phyloP scores from a whole-genome alignment of 2,888 invertebrate species.

The Agrotis puta region DNA sequence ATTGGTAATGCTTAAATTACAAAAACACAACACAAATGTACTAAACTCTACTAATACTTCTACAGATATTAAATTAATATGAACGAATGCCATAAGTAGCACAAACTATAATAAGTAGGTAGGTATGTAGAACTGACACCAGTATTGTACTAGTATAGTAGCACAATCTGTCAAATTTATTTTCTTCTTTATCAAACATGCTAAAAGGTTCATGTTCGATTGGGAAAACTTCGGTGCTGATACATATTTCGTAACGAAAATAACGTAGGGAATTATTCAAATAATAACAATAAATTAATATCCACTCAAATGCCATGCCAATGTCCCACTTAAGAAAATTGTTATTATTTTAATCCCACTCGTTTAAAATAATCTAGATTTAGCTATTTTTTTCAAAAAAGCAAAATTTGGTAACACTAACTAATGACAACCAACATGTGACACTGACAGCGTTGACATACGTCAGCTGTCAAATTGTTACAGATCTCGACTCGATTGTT shows the following conservation, averaged over 20 bases:
- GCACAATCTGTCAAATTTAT: too few relatives aligned
- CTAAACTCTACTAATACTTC: background rate
- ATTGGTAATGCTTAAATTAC: too few relatives aligned
- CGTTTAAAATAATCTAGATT: background rate
- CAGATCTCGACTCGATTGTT: background rate
- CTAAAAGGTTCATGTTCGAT: too few relatives aligned
- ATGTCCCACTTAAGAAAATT: background rate
- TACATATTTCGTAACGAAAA: background rate
- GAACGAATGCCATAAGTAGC: background rate
- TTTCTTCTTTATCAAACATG: too few relatives aligned
- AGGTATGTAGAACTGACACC: too few relatives aligned
- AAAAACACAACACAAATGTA: background rate
- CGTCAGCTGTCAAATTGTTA: background rate
- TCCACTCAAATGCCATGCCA: too few relatives aligned
- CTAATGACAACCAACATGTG: too few relatives aligned
- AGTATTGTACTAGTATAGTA: too few relatives aligned
- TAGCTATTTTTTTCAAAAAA: background rate
- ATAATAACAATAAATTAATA: background rate
- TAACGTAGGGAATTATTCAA: background rate
- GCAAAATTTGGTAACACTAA: conserved; percentile 14
- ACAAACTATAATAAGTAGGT: too few relatives aligned
- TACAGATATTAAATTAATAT: background rate
- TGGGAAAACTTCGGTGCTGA: too few relatives aligned
- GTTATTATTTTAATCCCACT: background rate
- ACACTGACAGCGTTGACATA: conserved; percentile 9